phyloP scores from a whole-genome alignment of 2,888 invertebrate species.

The Ormyrus nitidulus region DNA sequence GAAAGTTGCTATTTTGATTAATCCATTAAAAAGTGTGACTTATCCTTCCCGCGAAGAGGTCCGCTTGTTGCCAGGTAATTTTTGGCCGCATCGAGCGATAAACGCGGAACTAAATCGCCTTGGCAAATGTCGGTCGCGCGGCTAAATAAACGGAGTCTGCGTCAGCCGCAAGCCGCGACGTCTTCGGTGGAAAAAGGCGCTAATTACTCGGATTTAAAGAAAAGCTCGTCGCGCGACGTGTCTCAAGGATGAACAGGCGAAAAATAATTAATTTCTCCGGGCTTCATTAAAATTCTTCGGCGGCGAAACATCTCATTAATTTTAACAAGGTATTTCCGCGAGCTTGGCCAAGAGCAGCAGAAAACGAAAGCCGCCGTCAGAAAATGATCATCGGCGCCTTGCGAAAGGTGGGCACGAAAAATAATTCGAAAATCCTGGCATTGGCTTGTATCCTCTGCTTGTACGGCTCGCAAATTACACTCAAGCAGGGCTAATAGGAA shows the following conservation, averaged over 20 bases:
- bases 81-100: background rate
- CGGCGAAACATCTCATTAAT: slow-evolving; percentile 38
- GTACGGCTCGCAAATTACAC: slow-evolving; percentile 66
- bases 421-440: slow-evolving; percentile 19
- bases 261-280: slow-evolving; percentile 42
- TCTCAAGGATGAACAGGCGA: slow-evolving; percentile 12
- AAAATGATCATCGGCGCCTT: slow-evolving; percentile 9
- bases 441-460: slow-evolving; percentile 13
- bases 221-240: background rate
- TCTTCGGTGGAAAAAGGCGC: background rate
- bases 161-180: background rate
- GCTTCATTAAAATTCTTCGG: slow-evolving; percentile 33
- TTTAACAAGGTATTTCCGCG: slow-evolving; percentile 34
- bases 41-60: too few species aligned
- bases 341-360: background rate
- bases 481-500: slow-evolving; percentile 72
- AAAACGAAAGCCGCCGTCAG: background rate
- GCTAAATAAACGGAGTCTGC: background rate
- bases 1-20: too few species aligned
- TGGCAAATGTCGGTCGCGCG: slow-evolving; percentile 29
- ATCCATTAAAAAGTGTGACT: too few species aligned
- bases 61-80: too few species aligned
- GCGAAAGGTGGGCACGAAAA: slow-evolving; percentile 2
- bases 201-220: too few species aligned
- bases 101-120: slow-evolving; percentile 33